Evolutionary conservation across 2,797 vertebrate genomes (phyloP).

Genomic region (Melanotaenia pygmaea): DNA sequence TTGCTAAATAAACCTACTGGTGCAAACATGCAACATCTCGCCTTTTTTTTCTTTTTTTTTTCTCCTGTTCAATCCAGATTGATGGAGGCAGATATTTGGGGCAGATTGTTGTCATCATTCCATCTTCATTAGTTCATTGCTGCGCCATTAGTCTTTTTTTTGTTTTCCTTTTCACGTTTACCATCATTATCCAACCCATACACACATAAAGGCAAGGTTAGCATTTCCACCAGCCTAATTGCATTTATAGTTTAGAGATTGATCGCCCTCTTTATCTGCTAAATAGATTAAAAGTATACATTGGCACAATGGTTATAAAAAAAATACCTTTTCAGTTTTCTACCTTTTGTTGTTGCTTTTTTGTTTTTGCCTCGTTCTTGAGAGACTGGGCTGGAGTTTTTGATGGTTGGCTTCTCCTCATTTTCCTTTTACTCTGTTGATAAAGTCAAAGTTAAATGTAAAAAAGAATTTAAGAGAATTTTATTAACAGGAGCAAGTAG

Average conservation of each 20-base stretch:
- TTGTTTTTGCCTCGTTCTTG: slow-evolving; percentile 45
- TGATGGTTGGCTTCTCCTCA: slow-evolving; percentile 48
- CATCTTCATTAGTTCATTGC: slow-evolving; percentile 27
- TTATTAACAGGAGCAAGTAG: slow-evolving; percentile 14
- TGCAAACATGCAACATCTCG: background rate
- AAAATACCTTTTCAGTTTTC: slow-evolving; percentile 13
- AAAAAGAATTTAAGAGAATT: slow-evolving; percentile 8
- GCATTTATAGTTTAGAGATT: slow-evolving; percentile 35
- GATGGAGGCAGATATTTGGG: background rate
- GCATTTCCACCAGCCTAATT: slow-evolving; percentile 77
- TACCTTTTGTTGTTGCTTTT: slow-evolving; percentile 43
- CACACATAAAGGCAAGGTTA: slow-evolving; percentile 82
- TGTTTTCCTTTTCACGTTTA: slow-evolving; percentile 7
- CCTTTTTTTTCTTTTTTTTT: background rate
- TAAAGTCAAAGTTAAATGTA: slow-evolving; percentile 23
- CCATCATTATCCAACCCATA: slow-evolving; percentile 10
- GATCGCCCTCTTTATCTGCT: slow-evolving; percentile 14
- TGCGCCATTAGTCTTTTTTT: slow-evolving; percentile 5
- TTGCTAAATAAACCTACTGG: background rate
- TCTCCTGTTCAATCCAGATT: background rate
- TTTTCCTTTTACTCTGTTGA: slow-evolving; percentile 43
- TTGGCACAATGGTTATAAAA: slow-evolving; percentile 29
- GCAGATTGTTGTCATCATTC: slow-evolving; percentile 4
- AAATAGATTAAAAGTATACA: slow-evolving; percentile 37
- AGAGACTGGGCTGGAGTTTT: slow-evolving; percentile 57